Evolutionary conservation across 2,888 invertebrate species (phyloP).

Genomic region (Apocheima hispidaria): DNA sequence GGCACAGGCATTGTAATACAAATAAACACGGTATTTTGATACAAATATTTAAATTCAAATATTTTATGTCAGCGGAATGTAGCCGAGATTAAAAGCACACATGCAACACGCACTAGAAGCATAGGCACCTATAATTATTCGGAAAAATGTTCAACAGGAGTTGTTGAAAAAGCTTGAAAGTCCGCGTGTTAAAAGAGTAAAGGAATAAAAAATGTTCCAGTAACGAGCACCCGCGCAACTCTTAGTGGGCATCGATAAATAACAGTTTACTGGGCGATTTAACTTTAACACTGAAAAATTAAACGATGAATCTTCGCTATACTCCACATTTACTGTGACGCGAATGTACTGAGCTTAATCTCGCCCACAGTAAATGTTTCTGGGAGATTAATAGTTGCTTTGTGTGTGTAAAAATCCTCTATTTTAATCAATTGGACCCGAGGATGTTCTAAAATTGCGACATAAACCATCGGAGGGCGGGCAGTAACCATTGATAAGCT

Average conservation of each 20-base stretch:
- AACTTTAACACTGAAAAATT: slow-evolving; percentile 72
- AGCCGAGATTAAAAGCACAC: neutral
- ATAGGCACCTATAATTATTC: slow-evolving; percentile 24
- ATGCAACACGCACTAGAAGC: neutral
- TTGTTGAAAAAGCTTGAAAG: slow-evolving; percentile 51
- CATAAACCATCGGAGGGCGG: too few species aligned
- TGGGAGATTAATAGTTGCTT: slow-evolving; percentile 14
- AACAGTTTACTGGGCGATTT: slow-evolving; percentile 65
- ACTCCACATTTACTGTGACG: slow-evolving; percentile 45
- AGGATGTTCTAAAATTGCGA: too few species aligned
- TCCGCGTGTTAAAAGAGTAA: slow-evolving; percentile 46
- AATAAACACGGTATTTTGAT: too few species aligned
- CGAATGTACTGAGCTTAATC: slow-evolving; percentile 36
- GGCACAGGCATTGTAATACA: too few species aligned
- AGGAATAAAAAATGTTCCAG: slow-evolving; percentile 56
- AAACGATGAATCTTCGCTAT: slow-evolving; percentile 64
- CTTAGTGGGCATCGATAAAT: slow-evolving; percentile 64
- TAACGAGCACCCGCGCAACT: slow-evolving; percentile 62
- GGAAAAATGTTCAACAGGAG: slow-evolving; percentile 39
- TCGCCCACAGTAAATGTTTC: slow-evolving; percentile 28
- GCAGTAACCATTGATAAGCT: too few species aligned
- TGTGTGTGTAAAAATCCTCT: neutral
- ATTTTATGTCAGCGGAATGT: too few species aligned
- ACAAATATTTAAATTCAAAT: too few species aligned
- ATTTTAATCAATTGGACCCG: neutral